These are phyloP conservation scores for Himantopus leucocephalus DNA, from an alignment of 2,113 vertebrate genomes.

Conservation along the genomic window DNA sequence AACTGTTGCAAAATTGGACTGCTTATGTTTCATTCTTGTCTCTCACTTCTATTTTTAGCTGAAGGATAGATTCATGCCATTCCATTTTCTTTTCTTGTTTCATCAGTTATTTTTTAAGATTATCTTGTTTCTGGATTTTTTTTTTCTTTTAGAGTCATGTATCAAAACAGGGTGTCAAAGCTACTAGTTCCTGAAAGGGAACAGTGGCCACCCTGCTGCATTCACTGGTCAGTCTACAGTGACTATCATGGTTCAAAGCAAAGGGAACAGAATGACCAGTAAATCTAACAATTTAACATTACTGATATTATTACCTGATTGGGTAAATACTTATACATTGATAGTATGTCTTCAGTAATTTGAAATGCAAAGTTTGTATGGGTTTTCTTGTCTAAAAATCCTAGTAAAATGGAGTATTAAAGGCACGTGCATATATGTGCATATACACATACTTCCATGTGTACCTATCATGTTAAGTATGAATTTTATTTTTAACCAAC, in stretches of 20 bases:
- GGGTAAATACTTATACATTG: background rate
- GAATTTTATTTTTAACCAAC: background rate
- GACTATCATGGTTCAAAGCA: background rate
- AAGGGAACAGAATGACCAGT: background rate
- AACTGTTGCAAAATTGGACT: background rate
- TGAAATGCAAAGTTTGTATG: background rate
- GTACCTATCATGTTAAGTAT: background rate
- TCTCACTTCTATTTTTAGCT: background rate
- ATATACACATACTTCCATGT: accelerated
- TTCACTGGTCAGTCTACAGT: background rate
- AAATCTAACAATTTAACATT: background rate
- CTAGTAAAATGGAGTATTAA: background rate
- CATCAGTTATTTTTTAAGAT: background rate
- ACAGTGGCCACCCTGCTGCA: background rate
- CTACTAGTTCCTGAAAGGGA: background rate
- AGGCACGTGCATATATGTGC: too few species aligned
- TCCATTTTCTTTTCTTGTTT: background rate
- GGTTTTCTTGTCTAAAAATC: background rate
- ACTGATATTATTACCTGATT: background rate
- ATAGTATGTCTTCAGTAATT: background rate
- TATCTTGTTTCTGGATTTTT: background rate
- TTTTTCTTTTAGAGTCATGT: background rate
- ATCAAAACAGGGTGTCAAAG: background rate
- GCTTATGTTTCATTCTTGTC: background rate
- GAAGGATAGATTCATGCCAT: background rate